Conservation (phyloP, 2,113 vertebrate species). For the Atrichornis clamosus region DNA sequence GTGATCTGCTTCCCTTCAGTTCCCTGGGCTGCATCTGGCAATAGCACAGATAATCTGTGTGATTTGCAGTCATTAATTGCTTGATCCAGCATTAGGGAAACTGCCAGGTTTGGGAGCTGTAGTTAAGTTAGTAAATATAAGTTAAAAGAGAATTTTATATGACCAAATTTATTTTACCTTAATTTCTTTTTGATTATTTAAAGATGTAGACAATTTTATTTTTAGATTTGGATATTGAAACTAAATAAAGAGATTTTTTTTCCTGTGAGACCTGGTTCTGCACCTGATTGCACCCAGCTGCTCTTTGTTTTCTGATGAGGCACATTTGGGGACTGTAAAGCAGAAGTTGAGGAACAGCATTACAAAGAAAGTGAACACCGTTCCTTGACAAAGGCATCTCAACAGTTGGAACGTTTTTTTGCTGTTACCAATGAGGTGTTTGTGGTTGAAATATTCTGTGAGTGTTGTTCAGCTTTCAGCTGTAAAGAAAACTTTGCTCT, state of each 20-base stretch:
- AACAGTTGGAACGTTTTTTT: neutral
- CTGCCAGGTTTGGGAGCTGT: neutral
- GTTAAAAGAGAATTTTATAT: neutral
- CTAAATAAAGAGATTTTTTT: neutral
- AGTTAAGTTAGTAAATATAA: neutral
- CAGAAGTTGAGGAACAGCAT: neutral
- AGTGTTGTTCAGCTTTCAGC: neutral
- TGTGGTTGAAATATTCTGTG: neutral
- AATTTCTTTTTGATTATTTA: neutral
- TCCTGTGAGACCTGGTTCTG: neutral
- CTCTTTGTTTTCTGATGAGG: neutral
- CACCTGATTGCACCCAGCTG: neutral
- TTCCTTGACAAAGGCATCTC: neutral
- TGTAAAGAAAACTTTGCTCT: neutral
- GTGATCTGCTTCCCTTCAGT: neutral
- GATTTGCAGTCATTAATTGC: neutral
- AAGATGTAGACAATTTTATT: neutral
- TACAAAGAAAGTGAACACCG: neutral
- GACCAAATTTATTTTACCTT: neutral
- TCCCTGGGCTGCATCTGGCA: neutral
- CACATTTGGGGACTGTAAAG: neutral
- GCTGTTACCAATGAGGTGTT: fast-evolving
- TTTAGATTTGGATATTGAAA: neutral
- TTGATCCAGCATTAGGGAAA: neutral
- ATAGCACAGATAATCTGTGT: neutral